Evolutionary conservation across 2,888 invertebrate species (phyloP).

Genomic region (Drosophila nr. fundita): DNA sequence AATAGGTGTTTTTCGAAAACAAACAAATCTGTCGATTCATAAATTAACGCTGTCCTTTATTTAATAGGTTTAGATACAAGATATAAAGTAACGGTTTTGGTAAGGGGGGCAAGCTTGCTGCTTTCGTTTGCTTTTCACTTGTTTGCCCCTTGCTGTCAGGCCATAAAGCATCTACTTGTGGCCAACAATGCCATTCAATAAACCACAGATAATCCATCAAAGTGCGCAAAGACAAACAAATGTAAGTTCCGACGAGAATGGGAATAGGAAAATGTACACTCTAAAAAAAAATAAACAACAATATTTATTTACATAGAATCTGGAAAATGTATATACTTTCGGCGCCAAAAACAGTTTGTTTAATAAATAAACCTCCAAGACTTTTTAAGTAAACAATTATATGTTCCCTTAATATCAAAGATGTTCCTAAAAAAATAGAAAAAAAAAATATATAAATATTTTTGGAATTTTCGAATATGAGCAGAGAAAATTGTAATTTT

Average conservation of each 20-base stretch:
- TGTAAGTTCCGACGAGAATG: neutral
- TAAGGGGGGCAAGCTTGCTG: slow-evolving; percentile 27
- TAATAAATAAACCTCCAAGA: neutral
- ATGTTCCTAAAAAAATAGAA: neutral
- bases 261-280: neutral
- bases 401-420: neutral
- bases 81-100: neutral
- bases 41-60: neutral
- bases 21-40: slow-evolving; percentile 4
- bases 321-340: neutral
- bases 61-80: neutral
- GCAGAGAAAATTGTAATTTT: neutral
- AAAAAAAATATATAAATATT: neutral
- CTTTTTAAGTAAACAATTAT: neutral
- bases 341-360: neutral
- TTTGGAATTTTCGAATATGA: neutral
- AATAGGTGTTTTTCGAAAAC: slow-evolving; percentile 1
- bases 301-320: neutral
- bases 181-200: slow-evolving; percentile 38
- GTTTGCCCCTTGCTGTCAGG: slow-evolving; percentile 26
- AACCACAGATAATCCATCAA: slow-evolving; percentile 60
- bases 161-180: slow-evolving; percentile 42
- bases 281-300: neutral
- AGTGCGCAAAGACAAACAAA: slow-evolving; percentile 51
- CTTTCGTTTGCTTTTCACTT: neutral